A percentile compares a stretch with the other conserved stretches of the same genome.
Evolutionary conservation across 2,113 vertebrate species (phyloP).

Genomic region (Xiphophorus couchianus): DNA sequence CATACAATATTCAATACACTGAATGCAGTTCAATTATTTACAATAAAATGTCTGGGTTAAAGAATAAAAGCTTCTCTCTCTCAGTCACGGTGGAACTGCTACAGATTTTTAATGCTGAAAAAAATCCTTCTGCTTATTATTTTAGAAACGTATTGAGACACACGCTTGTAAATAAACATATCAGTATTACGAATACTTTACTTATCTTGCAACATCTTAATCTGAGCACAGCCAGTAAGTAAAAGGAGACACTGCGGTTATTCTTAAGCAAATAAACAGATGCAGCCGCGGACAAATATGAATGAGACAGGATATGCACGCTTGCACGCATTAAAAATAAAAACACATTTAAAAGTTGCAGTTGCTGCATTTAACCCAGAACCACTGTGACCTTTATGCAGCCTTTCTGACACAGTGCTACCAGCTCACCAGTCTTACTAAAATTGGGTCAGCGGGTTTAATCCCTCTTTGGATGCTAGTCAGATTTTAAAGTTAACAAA

Average conservation of each 20-base stretch:
- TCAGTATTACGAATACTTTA: background rate
- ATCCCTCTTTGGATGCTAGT: slow-evolving; percentile 59
- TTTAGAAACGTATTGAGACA: background rate
- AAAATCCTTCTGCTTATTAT: background rate
- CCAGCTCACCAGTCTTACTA: slow-evolving; percentile 23
- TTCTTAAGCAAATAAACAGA: slow-evolving; percentile 17
- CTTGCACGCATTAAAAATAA: slow-evolving; percentile 5
- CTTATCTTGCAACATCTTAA: slow-evolving; percentile 6
- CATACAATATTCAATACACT: slow-evolving; percentile 63
- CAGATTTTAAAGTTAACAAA: slow-evolving; percentile 51
- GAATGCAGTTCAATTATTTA: slow-evolving; percentile 66
- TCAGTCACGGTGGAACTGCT: slow-evolving; percentile 13
- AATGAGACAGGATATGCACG: slow-evolving; percentile 16
- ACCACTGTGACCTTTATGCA: slow-evolving; percentile 22
- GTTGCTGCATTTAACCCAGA: background rate
- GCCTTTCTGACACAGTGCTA: slow-evolving; percentile 14
- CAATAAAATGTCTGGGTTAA: slow-evolving; percentile 56
- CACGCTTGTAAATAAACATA: background rate
- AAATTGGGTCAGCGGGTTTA: slow-evolving; percentile 61
- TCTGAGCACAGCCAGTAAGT: slow-evolving; percentile 8
- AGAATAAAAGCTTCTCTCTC: slow-evolving; percentile 18
- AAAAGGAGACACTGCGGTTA: background rate
- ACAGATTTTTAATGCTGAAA: slow-evolving; percentile 9
- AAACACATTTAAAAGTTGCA: slow-evolving; percentile 15
- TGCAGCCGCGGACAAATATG: slow-evolving; percentile 3